Base-by-base conservation (phyloP, 1,140 invertebrate genomes). In the Bicyclus anynana region DNA sequence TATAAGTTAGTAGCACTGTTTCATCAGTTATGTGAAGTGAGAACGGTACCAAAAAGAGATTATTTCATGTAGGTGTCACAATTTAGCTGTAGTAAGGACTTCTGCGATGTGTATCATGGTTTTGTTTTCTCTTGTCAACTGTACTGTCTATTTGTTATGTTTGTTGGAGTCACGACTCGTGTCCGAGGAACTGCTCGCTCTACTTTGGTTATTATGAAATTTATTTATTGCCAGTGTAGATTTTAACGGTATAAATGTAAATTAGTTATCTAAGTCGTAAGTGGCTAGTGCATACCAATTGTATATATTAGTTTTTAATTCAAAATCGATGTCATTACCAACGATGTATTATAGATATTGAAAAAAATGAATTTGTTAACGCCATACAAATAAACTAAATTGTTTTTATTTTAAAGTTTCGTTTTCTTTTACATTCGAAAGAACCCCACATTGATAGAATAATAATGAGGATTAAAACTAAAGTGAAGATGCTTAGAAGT, bases 21-120 rank as follows among this genome's bases (percentile, higher is more conserved):
- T 74, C 62, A 67, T 81, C 74, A 78, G 71, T 70, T 73, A 72
- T 80, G 69, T 79, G 68, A 83, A 86, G 85, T 86, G 85, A 88
- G 83, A 88, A 80, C 78, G 70, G 71, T 84, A 86, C 83, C 85
- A 86, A 88, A 88, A 86, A 88, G 77, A 81, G 79, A 87, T 85
- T 84, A 80, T 75, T 76, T 73, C 71, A 61, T 63, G 62, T 79
- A 84, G 67, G 58, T 74, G 67, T 81, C 74, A 69, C 64, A 67
- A 69, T 72, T 71, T 79, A 84, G 77, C 59, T 70, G 64, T 80
- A 77, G 72, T 72, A 46, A 10, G 40, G 53, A 62, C 40, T 44
- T 44, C 10, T 44, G 53, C 9, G 37, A 54, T 62, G 67, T 69
- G 64, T 40, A 65, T 69, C 48, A 59, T 54, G 53, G 60, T 59